Conservation (phyloP, 92 coral and sea anemone species). For the Heteractis magnifica region DNA sequence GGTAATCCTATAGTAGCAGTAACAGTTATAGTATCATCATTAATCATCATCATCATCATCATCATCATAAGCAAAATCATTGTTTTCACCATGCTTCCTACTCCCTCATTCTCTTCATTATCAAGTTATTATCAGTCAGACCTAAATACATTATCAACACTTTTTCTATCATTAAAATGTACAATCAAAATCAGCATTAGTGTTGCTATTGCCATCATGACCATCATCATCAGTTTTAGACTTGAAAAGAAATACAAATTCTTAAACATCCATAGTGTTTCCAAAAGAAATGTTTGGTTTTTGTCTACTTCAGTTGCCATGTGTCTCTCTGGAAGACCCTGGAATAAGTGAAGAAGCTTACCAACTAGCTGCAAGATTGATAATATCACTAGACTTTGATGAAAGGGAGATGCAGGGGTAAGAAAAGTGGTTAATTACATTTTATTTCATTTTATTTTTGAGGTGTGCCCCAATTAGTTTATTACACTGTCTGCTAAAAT, state of each 20-base stretch:
- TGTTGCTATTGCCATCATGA: no score
- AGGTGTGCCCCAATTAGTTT: no score
- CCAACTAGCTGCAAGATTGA: constrained; percentile 66
- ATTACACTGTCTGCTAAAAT: no score
- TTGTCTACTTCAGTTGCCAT: constrained; percentile 51
- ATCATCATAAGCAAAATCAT: no score
- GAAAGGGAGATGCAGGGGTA: constrained; percentile 62
- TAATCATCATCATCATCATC: background rate
- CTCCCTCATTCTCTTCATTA: background rate
- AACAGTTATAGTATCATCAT: background rate
- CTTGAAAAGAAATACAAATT: no score
- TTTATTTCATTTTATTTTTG: no score
- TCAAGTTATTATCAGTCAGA: background rate
- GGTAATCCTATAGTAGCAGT: constrained; percentile 1
- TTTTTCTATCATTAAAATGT: no score
- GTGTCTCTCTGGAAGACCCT: constrained; percentile 73
- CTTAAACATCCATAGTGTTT: background rate
- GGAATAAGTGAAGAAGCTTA: constrained; percentile 63
- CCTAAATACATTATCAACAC: no score
- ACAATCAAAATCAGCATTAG: no score
- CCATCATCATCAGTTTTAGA: no score
- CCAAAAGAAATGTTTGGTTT: background rate
- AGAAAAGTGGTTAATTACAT: background rate
- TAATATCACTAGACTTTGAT: constrained; percentile 55
- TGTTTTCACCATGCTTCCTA: background rate